Percentiles rank a stretch among this genome's conserved stretches.
These are phyloP conservation scores for Bos javanicus DNA, from an alignment of 2,113 vertebrate species.

Conservation along the genomic window DNA sequence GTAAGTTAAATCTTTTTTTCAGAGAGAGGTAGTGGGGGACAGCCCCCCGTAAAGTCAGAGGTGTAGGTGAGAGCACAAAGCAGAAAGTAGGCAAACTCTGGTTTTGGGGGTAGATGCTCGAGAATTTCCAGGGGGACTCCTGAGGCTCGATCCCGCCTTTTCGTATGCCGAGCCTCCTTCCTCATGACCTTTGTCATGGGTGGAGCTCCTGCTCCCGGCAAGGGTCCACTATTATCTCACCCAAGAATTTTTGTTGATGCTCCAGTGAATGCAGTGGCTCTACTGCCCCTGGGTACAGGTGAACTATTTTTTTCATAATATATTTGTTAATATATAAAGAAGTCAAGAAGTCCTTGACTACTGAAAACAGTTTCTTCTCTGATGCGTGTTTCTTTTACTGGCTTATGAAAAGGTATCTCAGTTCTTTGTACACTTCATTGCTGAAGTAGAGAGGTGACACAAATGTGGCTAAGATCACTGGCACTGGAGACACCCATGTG, in stretches of 20 bases:
- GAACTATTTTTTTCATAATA: not conserved
- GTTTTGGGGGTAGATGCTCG: no score
- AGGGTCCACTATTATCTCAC: not conserved
- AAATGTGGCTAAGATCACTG: not conserved
- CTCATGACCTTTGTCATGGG: no score
- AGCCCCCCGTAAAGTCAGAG: no score
- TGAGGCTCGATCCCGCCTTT: no score
- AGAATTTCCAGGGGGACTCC: no score
- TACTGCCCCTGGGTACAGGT: no score
- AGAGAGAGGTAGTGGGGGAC: no score
- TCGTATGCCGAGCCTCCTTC: no score
- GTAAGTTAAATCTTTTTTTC: no score
- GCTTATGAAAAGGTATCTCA: not conserved
- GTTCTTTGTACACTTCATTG: not conserved
- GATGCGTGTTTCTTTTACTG: not conserved
- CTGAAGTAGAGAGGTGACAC: not conserved
- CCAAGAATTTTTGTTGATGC: not conserved
- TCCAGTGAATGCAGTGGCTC: not conserved
- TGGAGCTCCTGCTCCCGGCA: no score
- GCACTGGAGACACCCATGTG: not conserved
- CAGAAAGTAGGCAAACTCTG: no score
- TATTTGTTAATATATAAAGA: not conserved
- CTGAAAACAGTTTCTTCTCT: not conserved
- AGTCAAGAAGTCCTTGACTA: not conserved
- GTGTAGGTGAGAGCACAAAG: no score